Evolutionary conservation across 2,113 vertebrate species (phyloP), one percentile per base, ranked within the genome.

Genomic region (Solea senegalensis): DNA sequence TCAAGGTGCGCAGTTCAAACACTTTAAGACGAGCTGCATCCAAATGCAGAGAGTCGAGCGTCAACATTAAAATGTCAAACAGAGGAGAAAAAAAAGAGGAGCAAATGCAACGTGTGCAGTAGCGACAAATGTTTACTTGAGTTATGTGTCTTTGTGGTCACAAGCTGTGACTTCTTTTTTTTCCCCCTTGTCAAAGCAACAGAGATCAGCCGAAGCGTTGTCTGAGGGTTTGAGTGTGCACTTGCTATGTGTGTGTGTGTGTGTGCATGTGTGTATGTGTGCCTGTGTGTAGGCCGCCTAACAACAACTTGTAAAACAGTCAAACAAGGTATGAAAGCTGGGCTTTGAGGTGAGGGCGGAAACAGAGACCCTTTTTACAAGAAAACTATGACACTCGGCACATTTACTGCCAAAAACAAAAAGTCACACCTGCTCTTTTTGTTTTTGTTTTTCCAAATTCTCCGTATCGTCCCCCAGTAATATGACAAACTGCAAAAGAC

Each of bases 111-210:
- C 11, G 13, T 2, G 0, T 58, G 39, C 62, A 65, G 11, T 4
- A 5, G 6, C 12, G 2, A 1, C 15, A 1, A 11, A 1, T 86
- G 83, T 81, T 78, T 77, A 67, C 51, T 63, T 44, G 6, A 56
- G 43, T 1, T 1, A 14, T 13, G 34, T 1, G 4, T 50, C 9
- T 63, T 13, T 83, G 88, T 74, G 86, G 84, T 81, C 73, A 64
- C 39, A 55, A 51, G 40, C 56, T 72, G 41, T 46, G 21, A 64
- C 52, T 40, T 70, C 52, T 40, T 70, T 14, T 46, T 5, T 3
- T 58, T 50, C 16, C 41, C 28, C 2, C 45, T 46, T 27, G 16
- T 26, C 1, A 1, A 15, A 28, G 55, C 52, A 41, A 2, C 7
- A 12, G 3, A 11, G 1, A 7, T 16, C 10, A 13, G 9, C 4